Evolutionary conservation across 2,113 vertebrate species (phyloP).

Genomic region (Phalacrocorax pelagicus): DNA sequence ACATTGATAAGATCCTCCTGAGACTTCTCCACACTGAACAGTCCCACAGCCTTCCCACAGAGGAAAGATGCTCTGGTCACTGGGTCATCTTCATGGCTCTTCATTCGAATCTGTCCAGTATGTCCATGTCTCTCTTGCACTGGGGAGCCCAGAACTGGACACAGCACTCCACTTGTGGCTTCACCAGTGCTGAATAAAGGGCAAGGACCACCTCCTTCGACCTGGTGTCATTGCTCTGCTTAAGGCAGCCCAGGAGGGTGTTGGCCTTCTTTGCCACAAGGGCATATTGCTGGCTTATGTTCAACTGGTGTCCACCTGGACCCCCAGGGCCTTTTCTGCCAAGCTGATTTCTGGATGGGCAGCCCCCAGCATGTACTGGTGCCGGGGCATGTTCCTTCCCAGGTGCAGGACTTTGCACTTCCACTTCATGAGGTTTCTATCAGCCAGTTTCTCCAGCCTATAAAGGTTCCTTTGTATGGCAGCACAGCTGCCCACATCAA

Average conservation of each 20-base stretch:
- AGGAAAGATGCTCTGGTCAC: neutral
- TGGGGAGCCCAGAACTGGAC: neutral
- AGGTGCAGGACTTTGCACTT: neutral
- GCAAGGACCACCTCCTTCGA: neutral
- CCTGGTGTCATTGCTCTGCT: neutral
- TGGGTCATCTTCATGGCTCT: neutral
- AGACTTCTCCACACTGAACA: neutral
- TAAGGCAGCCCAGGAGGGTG: neutral
- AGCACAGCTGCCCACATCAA: neutral
- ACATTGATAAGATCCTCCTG: neutral
- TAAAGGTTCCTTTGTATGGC: neutral
- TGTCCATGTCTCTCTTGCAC: neutral
- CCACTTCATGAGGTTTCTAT: neutral
- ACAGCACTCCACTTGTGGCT: neutral
- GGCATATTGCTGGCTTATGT: neutral
- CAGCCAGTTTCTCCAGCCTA: neutral
- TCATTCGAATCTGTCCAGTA: neutral
- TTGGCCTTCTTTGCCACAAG: neutral
- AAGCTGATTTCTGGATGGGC: neutral
- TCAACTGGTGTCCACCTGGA: neutral
- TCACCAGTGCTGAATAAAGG: neutral
- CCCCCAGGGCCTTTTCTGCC: neutral
- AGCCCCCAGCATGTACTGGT: neutral
- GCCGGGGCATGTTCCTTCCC: neutral
- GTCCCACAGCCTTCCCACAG: neutral